Percentiles rank a stretch among this genome's conserved stretches.
These are phyloP conservation scores for Thecocarcelia acutangulata DNA, from an alignment of 2,888 invertebrate genomes.

Conservation along the genomic window DNA sequence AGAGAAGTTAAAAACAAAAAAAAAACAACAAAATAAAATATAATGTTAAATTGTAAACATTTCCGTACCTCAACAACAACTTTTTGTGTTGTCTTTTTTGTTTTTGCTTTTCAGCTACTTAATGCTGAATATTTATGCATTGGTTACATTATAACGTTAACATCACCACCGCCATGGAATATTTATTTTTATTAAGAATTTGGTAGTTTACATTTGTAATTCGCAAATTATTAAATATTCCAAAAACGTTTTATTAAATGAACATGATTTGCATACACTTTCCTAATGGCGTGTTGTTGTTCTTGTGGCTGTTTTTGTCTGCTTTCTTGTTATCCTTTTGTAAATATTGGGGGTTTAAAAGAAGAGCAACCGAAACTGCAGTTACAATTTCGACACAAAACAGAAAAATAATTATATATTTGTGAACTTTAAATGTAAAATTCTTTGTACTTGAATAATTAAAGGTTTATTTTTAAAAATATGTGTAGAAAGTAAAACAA, in stretches of 20 bases:
- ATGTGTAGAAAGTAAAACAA: too few relatives aligned
- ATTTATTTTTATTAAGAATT: slow-evolving; percentile 27
- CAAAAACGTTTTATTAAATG: slow-evolving; percentile 78
- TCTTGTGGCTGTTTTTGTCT: slow-evolving; percentile 2
- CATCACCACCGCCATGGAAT: slow-evolving; percentile 35
- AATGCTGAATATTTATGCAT: slow-evolving; percentile 54
- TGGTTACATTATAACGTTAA: slow-evolving; percentile 65
- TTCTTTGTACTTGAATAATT: too few relatives aligned
- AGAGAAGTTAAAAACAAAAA: not conserved
- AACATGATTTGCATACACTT: slow-evolving; percentile 78
- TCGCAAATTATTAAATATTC: slow-evolving; percentile 78
- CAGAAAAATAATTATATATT: not conserved
- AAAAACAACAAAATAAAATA: too few relatives aligned
- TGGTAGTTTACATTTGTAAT: slow-evolving; percentile 66
- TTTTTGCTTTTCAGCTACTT: slow-evolving; percentile 19
- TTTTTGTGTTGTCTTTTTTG: slow-evolving; percentile 13
- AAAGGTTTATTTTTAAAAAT: too few relatives aligned
- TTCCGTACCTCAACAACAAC: slow-evolving; percentile 55
- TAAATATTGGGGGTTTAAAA: not conserved
- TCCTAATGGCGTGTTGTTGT: slow-evolving; percentile 27
- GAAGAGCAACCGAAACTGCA: slow-evolving; percentile 4
- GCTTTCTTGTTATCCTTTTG: slow-evolving; percentile 5
- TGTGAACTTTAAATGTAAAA: too few relatives aligned
- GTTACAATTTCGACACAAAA: not conserved
- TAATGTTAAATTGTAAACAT: slow-evolving; percentile 53